Conservation (phyloP, 2,888 invertebrate species). For the Caenorhabditis macrosperma region DNA sequence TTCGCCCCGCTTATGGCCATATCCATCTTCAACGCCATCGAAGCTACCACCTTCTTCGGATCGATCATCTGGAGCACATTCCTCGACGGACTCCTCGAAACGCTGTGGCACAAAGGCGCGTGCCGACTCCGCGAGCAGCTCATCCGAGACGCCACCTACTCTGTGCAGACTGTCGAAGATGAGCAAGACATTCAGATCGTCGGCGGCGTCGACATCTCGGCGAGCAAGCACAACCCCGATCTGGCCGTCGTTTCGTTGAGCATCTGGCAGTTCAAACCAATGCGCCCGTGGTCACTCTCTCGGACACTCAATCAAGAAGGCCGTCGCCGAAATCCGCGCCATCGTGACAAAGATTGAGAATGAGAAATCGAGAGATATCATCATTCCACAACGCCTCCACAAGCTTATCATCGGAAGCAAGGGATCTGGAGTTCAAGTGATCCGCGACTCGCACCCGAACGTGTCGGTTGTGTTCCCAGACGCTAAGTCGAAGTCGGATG, state of each 20-base stretch:
- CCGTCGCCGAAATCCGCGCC: too few species aligned
- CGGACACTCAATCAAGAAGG: too few species aligned
- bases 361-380: too few species aligned
- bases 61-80: slow-evolving; percentile 53
- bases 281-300: slow-evolving; percentile 81
- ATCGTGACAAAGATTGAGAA: too few species aligned
- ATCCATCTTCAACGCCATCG: slow-evolving; percentile 91
- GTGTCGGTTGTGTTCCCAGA: too few species aligned
- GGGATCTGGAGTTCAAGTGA: too few species aligned
- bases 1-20: slow-evolving; percentile 95
- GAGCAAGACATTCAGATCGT: slow-evolving; percentile 77
- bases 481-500: too few species aligned
- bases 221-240: slow-evolving; percentile 34
- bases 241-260: slow-evolving; percentile 36
- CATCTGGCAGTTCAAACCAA: slow-evolving; percentile 40
- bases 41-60: slow-evolving; percentile 85
- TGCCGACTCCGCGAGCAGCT: slow-evolving; percentile 53
- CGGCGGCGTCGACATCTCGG: slow-evolving; percentile 52
- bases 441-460: too few species aligned
- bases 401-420: too few species aligned
- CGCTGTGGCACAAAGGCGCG: slow-evolving; percentile 33
- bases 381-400: too few species aligned
- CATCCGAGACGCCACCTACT: slow-evolving; percentile 47
- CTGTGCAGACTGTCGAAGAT: slow-evolving; percentile 59
- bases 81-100: slow-evolving; percentile 49